Percentiles rank a stretch among this genome's conserved stretches.
These are phyloP conservation scores for Dorcus parallelipipedus DNA, from an alignment of 2,888 invertebrate species.

Conservation along the genomic window DNA sequence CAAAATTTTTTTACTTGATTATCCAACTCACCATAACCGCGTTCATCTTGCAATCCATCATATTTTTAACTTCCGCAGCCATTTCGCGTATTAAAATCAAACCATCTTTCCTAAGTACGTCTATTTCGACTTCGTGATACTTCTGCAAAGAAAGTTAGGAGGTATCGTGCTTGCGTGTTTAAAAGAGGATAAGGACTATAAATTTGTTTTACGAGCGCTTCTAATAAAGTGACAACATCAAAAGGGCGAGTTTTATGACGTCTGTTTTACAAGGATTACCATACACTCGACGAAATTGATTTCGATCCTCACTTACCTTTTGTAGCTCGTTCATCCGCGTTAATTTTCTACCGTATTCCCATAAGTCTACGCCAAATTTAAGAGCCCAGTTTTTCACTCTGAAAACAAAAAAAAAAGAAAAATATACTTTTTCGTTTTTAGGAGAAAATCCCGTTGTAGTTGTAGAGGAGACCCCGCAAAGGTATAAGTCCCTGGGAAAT, in stretches of 20 bases:
- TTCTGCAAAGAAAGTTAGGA: slow-evolving; percentile 57
- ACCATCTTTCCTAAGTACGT: slow-evolving; percentile 80
- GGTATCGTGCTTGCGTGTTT: too few relatives aligned
- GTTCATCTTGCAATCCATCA: slow-evolving; percentile 90
- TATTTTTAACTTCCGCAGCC: slow-evolving; percentile 86
- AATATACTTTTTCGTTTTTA: not conserved
- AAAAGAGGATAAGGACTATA: too few relatives aligned
- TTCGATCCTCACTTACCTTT: slow-evolving; percentile 60
- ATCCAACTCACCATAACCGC: slow-evolving; percentile 77
- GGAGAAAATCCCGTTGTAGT: too few relatives aligned
- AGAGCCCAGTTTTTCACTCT: slow-evolving; percentile 91
- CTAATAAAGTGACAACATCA: too few relatives aligned
- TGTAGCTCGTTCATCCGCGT: slow-evolving; percentile 87
- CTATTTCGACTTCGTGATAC: slow-evolving; percentile 74
- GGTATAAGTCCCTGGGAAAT: too few relatives aligned
- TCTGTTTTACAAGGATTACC: too few relatives aligned
- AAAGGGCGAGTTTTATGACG: too few relatives aligned
- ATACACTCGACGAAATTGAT: too few relatives aligned
- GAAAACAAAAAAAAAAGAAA: slow-evolving; percentile 47
- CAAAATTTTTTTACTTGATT: too few relatives aligned
- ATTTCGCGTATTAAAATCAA: slow-evolving; percentile 80
- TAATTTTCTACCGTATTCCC: slow-evolving; percentile 84
- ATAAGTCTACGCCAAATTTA: slow-evolving; percentile 85
- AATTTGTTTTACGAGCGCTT: too few relatives aligned
- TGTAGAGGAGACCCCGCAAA: too few relatives aligned